Conservation (phyloP, 2,888 invertebrate genomes). For the Chaetoderma sp. region DNA sequence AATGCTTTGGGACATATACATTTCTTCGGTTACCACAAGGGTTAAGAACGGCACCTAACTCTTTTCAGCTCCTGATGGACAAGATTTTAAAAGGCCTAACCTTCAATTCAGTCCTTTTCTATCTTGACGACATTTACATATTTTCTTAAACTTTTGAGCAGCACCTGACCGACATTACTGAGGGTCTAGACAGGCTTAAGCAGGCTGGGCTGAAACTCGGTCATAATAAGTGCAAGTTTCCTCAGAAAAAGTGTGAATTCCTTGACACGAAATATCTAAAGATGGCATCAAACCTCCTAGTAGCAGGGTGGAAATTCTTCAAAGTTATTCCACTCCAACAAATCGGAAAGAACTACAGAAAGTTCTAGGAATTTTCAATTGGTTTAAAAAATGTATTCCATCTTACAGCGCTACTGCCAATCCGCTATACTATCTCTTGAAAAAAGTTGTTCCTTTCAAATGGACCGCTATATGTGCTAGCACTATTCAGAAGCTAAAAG, state of each 20-base stretch:
- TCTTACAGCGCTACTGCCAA: constrained; percentile 6
- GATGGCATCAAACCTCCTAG: not conserved
- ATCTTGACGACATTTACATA: constrained; percentile 10
- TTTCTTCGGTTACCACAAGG: constrained; percentile 7
- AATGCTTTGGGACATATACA: constrained; percentile 10
- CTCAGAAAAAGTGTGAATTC: not conserved
- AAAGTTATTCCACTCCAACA: constrained; percentile 5
- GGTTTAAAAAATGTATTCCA: constrained; percentile 14
- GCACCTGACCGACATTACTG: not conserved
- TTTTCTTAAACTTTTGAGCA: constrained; percentile 11
- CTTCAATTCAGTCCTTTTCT: constrained; percentile 7
- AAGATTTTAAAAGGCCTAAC: constrained; percentile 1
- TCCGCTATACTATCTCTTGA: not conserved
- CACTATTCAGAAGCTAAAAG: constrained; percentile 6
- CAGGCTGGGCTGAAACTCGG: constrained; percentile 2
- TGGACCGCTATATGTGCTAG: not conserved
- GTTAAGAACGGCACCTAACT: not conserved
- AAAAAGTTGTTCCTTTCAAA: not conserved
- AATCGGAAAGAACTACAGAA: not conserved
- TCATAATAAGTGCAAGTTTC: constrained; percentile 6
- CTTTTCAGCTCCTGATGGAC: constrained; percentile 14
- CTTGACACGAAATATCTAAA: constrained; percentile 11
- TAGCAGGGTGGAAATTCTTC: constrained; percentile 2
- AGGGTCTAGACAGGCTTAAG: not conserved
- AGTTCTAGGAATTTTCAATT: constrained; percentile 13